Evolutionary conservation across 2,113 vertebrate species (phyloP), one percentile per base, ranked within the genome.

Genomic region (Acinonyx jubatus): DNA sequence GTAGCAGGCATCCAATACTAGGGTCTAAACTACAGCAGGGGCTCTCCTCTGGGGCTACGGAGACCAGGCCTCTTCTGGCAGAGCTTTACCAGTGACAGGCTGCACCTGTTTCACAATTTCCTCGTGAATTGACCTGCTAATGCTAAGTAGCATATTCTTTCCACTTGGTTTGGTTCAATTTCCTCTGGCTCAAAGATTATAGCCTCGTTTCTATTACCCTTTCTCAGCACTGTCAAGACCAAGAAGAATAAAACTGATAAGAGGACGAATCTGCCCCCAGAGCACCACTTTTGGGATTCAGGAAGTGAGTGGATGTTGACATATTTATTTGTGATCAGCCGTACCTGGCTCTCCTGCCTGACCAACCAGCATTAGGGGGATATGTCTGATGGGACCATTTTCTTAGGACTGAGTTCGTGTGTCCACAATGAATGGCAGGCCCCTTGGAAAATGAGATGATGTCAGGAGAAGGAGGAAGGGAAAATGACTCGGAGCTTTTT

Each of bases 151-250:
- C n/a, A 19, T 79, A 74, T 89, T 86, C 73, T 91, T 97, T 93
- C 89, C 86, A 76, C 86, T 97, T 80, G 89, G 74, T 94, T 96
- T 91, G 95, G 61, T 93, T 97, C 86, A 7, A 14, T 96, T 91
- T 96, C 96, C 97, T 96, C 83, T 15, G 19, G 68, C 69, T 95
- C 79, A 57, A 52, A 95, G 91, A 89, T 89, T 63, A 36, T 31
- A 65, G 61, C n/a, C 31, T 68, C 45, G 82, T 45, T 2, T 65
- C 68, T 48, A 55, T 65, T 79, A 66, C 33, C 87, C 52, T 74
- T 85, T 91, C 48, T 69, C 29, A 48, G 36, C 52, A 74, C 21
- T 13, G 68, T 50, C 29, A 18, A 36, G 41, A 29, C 55, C 92
- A 79, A 38, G 61, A 76, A 86, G 73, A 87, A 71, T 31, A 65